Percentiles rank a stretch among this genome's conserved stretches.
These are phyloP conservation scores for Pandemis cinnamomeana DNA, from an alignment of 2,888 invertebrate species.

Conservation along the genomic window DNA sequence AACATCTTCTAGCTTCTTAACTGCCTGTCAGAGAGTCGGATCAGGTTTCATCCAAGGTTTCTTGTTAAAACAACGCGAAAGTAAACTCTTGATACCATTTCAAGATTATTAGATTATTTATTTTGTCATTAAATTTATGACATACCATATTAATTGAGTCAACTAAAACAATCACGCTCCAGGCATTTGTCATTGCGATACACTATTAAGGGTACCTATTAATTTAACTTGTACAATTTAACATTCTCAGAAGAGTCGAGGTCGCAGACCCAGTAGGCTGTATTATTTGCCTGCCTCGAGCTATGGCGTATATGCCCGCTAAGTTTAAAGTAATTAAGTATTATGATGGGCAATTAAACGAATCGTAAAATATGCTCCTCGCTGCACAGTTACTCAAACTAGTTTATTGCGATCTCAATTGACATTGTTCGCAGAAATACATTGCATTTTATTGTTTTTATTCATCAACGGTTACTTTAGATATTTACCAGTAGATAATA, in stretches of 20 bases:
- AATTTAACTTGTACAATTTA: conserved; percentile 32
- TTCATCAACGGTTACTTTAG: background rate
- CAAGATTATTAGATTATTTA: background rate
- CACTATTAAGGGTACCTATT: conserved; percentile 12
- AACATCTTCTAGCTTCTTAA: too few relatives aligned
- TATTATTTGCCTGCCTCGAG: conserved; percentile 26
- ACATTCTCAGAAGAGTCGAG: conserved; percentile 22
- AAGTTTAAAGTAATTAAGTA: conserved; percentile 41
- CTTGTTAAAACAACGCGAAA: too few relatives aligned
- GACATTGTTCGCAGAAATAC: conserved; percentile 12
- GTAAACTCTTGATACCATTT: too few relatives aligned
- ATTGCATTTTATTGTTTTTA: background rate
- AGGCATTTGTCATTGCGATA: conserved; percentile 37
- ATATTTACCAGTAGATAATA: background rate
- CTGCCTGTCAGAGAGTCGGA: too few relatives aligned
- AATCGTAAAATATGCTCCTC: conserved; percentile 38
- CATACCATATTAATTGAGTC: background rate
- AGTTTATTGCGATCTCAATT: conserved; percentile 25
- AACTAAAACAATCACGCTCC: conserved; percentile 6
- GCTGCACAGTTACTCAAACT: conserved; percentile 19
- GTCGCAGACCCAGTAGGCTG: conserved; percentile 23
- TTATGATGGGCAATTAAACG: conserved; percentile 40
- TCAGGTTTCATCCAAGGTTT: too few relatives aligned
- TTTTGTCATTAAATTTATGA: background rate
- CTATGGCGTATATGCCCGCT: conserved; percentile 15